A percentile compares a stretch with the other conserved stretches of the same genome.
phyloP scores from a whole-genome alignment of 2,888 invertebrate species.

The Melipona beecheii region DNA sequence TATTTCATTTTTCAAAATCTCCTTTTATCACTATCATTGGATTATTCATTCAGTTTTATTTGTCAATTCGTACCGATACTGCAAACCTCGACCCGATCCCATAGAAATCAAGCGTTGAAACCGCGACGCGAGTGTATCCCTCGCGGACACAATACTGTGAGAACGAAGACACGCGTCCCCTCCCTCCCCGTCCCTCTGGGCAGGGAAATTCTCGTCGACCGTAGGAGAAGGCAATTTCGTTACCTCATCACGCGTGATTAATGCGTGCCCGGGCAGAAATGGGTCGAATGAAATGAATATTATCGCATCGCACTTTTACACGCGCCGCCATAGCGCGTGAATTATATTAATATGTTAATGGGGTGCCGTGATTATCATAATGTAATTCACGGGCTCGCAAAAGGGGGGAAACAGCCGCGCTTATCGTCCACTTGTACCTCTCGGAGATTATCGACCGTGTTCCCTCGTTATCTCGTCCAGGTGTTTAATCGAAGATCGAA shows the following conservation, averaged over 20 bases:
- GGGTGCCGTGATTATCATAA: slow-evolving; percentile 56
- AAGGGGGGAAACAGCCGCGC: slow-evolving; percentile 29
- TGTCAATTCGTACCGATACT: background rate
- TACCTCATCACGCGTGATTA: slow-evolving; percentile 49
- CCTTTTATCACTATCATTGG: too few relatives aligned
- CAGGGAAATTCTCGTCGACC: slow-evolving; percentile 20
- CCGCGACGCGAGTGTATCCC: too few relatives aligned
- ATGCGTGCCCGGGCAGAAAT: slow-evolving; percentile 43
- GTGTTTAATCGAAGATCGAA: slow-evolving; percentile 72
- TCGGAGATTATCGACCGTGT: slow-evolving; percentile 71
- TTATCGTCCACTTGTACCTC: slow-evolving; percentile 63
- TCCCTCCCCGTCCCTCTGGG: too few relatives aligned
- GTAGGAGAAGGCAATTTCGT: slow-evolving; percentile 34
- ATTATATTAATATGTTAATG: slow-evolving; percentile 58
- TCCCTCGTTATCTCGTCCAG: slow-evolving; percentile 69
- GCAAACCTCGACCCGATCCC: background rate
- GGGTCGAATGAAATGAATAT: slow-evolving; percentile 56
- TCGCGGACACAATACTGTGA: slow-evolving; percentile 5
- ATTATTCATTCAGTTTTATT: too few relatives aligned
- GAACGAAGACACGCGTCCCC: slow-evolving; percentile 28
- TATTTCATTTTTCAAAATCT: too few relatives aligned
- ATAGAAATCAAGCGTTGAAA: background rate
- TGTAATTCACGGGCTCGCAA: slow-evolving; percentile 57
- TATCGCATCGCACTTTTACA: slow-evolving; percentile 56
- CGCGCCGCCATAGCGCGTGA: slow-evolving; percentile 34